phyloP scores from a whole-genome alignment of 2,113 vertebrate genomes.

The Elanus axillaris region DNA sequence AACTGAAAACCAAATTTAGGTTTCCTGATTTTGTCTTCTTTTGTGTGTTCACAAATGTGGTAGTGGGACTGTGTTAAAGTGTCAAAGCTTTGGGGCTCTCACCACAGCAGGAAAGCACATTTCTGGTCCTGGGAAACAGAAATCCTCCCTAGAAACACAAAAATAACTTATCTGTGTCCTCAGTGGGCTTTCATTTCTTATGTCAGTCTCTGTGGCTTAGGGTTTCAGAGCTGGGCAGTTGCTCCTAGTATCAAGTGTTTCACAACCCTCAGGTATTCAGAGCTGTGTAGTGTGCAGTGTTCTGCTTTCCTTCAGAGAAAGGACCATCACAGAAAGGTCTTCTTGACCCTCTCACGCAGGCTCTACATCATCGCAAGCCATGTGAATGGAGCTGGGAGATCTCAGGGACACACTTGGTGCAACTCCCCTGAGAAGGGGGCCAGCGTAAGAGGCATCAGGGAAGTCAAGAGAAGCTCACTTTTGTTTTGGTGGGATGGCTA shows the following conservation, averaged over 20 bases:
- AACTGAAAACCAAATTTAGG: not conserved
- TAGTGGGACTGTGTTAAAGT: not conserved
- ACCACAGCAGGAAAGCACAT: not conserved
- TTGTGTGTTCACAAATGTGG: not conserved
- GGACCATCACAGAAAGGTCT: not conserved
- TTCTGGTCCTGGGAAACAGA: not conserved
- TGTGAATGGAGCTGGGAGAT: not conserved
- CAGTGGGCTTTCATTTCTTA: not conserved
- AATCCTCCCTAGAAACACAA: not conserved
- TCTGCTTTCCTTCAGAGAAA: not conserved
- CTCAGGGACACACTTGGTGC: accelerated
- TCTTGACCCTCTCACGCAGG: not conserved
- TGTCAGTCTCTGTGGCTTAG: not conserved
- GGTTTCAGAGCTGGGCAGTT: not conserved
- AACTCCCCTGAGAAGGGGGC: not conserved
- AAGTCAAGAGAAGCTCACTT: not conserved
- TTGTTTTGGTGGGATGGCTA: not conserved
- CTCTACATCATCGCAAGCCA: not conserved
- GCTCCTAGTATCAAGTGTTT: not conserved
- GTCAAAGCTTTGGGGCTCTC: not conserved
- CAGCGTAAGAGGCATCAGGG: not conserved
- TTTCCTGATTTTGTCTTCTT: not conserved
- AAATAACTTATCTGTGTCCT: not conserved
- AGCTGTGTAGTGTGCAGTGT: not conserved
- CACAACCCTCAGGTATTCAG: not conserved